Evolutionary conservation across 2,797 vertebrate species (phyloP), one percentile per base, ranked within the genome.

Genomic region (Leucoraja ocellata): DNA sequence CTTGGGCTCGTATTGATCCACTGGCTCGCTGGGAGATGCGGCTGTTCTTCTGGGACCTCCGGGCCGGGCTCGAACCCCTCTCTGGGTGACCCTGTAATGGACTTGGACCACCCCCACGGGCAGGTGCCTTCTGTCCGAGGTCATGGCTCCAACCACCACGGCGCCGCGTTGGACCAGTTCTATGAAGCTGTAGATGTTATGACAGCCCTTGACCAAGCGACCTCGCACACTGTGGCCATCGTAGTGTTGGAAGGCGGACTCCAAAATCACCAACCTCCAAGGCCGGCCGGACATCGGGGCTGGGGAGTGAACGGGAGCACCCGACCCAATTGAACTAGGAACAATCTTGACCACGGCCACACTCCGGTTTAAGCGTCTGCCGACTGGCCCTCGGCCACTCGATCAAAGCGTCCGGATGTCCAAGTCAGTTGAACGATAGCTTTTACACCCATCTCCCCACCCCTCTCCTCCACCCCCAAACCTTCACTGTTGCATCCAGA

Each of bases 1-100:
- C 91, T 93, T 93, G 21, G 91, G 91, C 14, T 93, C 91, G 54
- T 76, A 93, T 25, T 93, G 25, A 32, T 76, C 71, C n/a, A 71
- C 2, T 1, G 71, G 7, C 11, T 76, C 58, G 13, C 58, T 16
- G 14, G 5, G 83, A 25, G 5, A 16, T 1, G 25, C 8, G 83
- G 13, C 10, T 32, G 58, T 5, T 32, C 58, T 63, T 32, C 83
- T 86, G 25, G 4, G 28, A 28, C 11, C 13, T n/a, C 58, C 83
- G 0, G 28, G 83, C 58, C 28, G 58, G 4, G 83, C 4, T 5
- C 83, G 58, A 28, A 14, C 16, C 25, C 14, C 83, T 28, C 58
- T 86, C 58, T 86, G 83, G 3, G 25, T 65, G 54, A 86, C 83
- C 28, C 28, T 76, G 39, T 93, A 93, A 10, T 76, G 71, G 23